phyloP scores from a whole-genome alignment of 2,797 vertebrate species.

The Nothura maculosa region DNA sequence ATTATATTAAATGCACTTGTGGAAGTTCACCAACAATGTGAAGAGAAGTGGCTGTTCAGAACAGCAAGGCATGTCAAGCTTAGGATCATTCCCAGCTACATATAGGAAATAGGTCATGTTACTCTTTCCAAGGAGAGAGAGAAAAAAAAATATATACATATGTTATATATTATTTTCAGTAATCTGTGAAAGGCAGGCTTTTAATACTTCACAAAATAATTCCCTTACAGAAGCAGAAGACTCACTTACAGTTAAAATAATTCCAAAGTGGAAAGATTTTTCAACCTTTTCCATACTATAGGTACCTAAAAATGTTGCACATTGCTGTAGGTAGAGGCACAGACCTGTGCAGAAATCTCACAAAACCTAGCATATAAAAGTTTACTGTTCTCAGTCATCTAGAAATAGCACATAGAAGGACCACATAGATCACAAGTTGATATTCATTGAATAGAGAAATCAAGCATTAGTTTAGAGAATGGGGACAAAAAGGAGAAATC shows the following conservation, averaged over 20 bases:
- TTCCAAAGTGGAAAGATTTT: not conserved
- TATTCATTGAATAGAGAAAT: not conserved
- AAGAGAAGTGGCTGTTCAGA: not conserved
- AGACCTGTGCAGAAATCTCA: not conserved
- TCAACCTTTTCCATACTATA: not conserved
- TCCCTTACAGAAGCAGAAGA: not conserved
- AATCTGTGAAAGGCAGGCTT: not conserved
- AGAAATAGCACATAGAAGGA: not conserved
- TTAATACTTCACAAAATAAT: not conserved
- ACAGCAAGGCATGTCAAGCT: not conserved
- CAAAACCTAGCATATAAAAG: not conserved
- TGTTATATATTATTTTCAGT: not conserved
- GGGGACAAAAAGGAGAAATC: not conserved
- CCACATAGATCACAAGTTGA: not conserved
- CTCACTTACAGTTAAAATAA: not conserved
- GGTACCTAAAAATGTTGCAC: not conserved
- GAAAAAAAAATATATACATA: not conserved
- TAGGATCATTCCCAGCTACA: not conserved
- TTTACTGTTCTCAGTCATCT: not conserved
- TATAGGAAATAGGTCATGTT: not conserved
- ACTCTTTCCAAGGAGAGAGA: not conserved
- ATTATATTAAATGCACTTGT: not conserved
- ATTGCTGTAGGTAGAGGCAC: not conserved
- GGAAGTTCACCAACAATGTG: not conserved
- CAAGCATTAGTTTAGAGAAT: not conserved